Percentiles rank a stretch among this genome's conserved stretches.
phyloP scores from a whole-genome alignment of 2,797 vertebrate species.

The Spinibarbus caldwelli region DNA sequence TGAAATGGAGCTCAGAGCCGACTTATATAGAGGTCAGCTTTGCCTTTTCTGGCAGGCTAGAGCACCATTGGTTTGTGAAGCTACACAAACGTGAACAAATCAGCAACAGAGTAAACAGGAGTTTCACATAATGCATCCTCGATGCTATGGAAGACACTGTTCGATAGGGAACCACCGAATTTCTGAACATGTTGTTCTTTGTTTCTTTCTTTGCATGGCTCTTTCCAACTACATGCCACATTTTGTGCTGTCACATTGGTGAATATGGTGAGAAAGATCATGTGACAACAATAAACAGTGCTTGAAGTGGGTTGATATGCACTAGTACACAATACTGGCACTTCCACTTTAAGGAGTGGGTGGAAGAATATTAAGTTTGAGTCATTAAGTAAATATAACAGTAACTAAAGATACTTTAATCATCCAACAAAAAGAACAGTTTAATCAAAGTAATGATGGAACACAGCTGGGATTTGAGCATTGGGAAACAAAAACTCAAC shows the following conservation, averaged over 20 bases:
- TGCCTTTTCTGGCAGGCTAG: too few relatives aligned
- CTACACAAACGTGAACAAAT: too few relatives aligned
- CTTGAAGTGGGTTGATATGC: neutral
- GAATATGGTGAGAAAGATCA: neutral
- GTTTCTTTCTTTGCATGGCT: neutral
- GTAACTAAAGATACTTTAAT: neutral
- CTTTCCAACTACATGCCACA: neutral
- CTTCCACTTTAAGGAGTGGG: neutral
- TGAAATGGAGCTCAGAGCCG: too few relatives aligned
- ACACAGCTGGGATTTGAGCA: neutral
- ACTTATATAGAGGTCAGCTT: too few relatives aligned
- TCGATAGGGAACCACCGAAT: too few relatives aligned
- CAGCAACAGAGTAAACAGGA: too few relatives aligned
- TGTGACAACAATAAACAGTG: neutral
- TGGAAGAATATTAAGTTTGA: neutral
- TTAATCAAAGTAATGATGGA: neutral
- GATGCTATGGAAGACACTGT: too few relatives aligned
- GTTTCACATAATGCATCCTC: too few relatives aligned
- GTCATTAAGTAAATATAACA: neutral
- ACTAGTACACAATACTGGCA: neutral
- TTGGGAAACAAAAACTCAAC: conserved; percentile 10
- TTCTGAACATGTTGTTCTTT: too few relatives aligned
- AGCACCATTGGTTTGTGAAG: too few relatives aligned
- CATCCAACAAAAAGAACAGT: neutral
- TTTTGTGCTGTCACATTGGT: neutral